Evolutionary conservation across 1,140 invertebrate species (phyloP).

Genomic region (Eciton burchellii): DNA sequence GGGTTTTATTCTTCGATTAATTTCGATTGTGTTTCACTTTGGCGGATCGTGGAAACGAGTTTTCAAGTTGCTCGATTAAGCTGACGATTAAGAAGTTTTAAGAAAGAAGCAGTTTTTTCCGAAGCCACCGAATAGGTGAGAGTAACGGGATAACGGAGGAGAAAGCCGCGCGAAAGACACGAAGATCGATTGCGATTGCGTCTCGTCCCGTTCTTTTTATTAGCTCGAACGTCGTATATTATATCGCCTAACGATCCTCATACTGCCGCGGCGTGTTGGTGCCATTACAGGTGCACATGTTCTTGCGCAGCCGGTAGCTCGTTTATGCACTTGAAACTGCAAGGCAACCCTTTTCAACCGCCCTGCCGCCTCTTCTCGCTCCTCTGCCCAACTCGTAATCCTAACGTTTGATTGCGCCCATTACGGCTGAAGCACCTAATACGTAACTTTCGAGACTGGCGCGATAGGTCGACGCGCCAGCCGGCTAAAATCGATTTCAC

Average conservation of each 20-base stretch:
- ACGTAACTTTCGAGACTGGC: slow-evolving; percentile 78
- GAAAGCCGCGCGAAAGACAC: not conserved
- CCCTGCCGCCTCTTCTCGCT: not conserved
- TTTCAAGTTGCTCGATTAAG: not conserved
- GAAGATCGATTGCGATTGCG: not conserved
- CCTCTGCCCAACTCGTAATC: slow-evolving; percentile 73
- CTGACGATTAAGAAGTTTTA: slow-evolving; percentile 23
- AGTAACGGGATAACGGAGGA: not conserved
- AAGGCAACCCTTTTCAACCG: slow-evolving; percentile 43
- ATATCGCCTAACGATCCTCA: slow-evolving; percentile 19
- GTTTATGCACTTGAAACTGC: slow-evolving; percentile 68
- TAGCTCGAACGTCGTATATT: not conserved
- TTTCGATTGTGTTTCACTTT: not conserved
- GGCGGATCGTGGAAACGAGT: not conserved
- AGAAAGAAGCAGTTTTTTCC: slow-evolving; percentile 9
- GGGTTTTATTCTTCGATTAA: slow-evolving; percentile 1
- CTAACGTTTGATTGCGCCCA: slow-evolving; percentile 81
- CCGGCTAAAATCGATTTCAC: slow-evolving; percentile 73
- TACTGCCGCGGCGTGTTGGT: slow-evolving; percentile 1
- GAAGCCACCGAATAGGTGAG: not conserved
- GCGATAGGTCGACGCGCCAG: slow-evolving; percentile 60
- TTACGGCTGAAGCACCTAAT: slow-evolving; percentile 78
- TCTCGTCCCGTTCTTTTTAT: not conserved
- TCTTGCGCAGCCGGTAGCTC: slow-evolving; percentile 56
- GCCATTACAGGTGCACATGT: slow-evolving; percentile 34